Conservation (phyloP, 2,113 vertebrate genomes). For the Pelusios castaneus region DNA sequence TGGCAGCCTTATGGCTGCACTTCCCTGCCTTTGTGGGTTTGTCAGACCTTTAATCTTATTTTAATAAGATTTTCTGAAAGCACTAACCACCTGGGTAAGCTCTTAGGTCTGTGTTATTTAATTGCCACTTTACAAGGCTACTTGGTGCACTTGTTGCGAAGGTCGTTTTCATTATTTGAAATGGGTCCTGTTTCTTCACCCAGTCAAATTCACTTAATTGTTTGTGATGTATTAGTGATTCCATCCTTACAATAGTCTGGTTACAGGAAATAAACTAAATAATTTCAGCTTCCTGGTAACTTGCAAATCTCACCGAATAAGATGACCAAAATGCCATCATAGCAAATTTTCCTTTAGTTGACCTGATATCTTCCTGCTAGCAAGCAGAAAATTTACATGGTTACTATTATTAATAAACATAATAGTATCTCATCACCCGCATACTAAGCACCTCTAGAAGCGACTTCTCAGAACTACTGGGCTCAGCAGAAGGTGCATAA, state of each 20-base stretch:
- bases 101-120: background rate
- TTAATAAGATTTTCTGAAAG: background rate
- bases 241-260: background rate
- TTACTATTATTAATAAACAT: constrained; percentile 29
- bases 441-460: background rate
- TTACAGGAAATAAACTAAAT: constrained; percentile 9
- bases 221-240: background rate
- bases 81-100: background rate
- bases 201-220: background rate
- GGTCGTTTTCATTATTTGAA: background rate
- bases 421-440: background rate
- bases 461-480: background rate
- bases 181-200: background rate
- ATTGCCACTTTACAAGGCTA: background rate
- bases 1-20: background rate
- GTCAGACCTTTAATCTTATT: background rate
- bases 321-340: background rate
- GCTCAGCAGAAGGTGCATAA: background rate
- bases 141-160: background rate
- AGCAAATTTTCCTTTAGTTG: constrained; percentile 1
- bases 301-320: constrained; percentile 15
- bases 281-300: background rate
- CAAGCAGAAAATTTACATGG: constrained; percentile 18
- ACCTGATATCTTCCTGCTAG: constrained; percentile 25
- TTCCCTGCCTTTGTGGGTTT: background rate